A percentile compares a stretch with the other conserved stretches of the same genome.
phyloP scores from a whole-genome alignment of 1,140 invertebrate genomes.

The Macrostomum lignano region DNA sequence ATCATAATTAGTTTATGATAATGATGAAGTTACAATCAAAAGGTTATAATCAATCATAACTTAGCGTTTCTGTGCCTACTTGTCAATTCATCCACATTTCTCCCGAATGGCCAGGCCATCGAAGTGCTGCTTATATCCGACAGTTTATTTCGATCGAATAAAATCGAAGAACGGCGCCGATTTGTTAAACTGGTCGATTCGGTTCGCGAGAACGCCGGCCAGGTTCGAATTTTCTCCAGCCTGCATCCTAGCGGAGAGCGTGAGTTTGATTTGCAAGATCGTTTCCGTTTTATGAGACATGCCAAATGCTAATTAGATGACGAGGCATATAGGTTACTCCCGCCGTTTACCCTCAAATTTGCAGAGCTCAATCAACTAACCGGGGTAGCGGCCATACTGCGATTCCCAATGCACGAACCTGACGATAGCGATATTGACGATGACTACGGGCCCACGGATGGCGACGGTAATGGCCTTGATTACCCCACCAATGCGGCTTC shows the following conservation, averaged over 20 bases:
- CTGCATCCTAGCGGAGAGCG: conserved; percentile 94
- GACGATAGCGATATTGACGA: conserved; percentile 55
- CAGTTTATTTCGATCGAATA: conserved; percentile 66
- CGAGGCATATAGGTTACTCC: too few relatives aligned
- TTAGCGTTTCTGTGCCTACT: too few relatives aligned
- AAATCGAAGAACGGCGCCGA: conserved; percentile 50
- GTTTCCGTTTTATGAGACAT: neutral
- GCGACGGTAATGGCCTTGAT: too few relatives aligned
- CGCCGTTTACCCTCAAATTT: too few relatives aligned
- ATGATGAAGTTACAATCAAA: too few relatives aligned
- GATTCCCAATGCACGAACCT: conserved; percentile 84
- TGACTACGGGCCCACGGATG: too few relatives aligned
- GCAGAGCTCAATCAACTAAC: conserved; percentile 60
- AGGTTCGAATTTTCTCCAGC: conserved; percentile 87
- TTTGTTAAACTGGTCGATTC: conserved; percentile 73
- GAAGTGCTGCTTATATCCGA: conserved; percentile 81
- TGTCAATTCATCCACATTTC: too few relatives aligned
- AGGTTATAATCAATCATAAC: too few relatives aligned
- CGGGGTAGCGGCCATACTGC: conserved; percentile 59
- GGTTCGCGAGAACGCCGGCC: conserved; percentile 58
- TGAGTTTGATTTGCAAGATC: conserved; percentile 33
- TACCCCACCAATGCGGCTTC: too few relatives aligned
- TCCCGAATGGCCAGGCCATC: conserved; percentile 68
- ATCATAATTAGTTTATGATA: too few relatives aligned
- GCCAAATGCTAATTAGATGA: too few relatives aligned